A percentile compares a stretch with the other conserved stretches of the same genome.
These are phyloP conservation scores for Noturus placidus DNA, from an alignment of 2,113 vertebrate genomes.

Conservation along the genomic window DNA sequence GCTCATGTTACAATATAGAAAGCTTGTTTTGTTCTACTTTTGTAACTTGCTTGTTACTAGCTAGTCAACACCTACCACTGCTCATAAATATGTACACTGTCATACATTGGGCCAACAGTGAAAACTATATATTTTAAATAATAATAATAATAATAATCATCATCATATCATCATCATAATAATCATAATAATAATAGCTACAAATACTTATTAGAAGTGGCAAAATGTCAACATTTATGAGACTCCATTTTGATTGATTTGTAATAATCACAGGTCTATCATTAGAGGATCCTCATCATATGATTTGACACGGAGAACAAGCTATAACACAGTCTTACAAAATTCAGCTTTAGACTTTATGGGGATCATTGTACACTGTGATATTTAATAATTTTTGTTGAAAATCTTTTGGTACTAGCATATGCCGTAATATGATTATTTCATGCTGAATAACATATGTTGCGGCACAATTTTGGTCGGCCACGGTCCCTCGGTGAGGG, in stretches of 20 bases:
- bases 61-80: not conserved
- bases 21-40: not conserved
- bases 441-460: constrained; percentile 46
- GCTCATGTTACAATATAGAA: not conserved
- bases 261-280: not conserved
- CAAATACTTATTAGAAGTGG: not conserved
- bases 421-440: constrained; percentile 50
- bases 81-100: not conserved
- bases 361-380: not conserved
- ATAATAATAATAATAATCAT: too few relatives aligned
- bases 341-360: not conserved
- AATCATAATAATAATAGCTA: not conserved
- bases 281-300: not conserved
- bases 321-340: not conserved
- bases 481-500: constrained; percentile 41
- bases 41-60: not conserved
- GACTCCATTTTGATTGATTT: not conserved
- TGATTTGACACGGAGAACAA: not conserved
- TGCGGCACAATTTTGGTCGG: constrained; percentile 44
- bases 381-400: not conserved
- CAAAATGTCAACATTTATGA: not conserved
- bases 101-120: not conserved
- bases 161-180: too few relatives aligned
- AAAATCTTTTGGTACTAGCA: constrained; percentile 7
- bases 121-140: not conserved